Percentiles rank a stretch among this genome's conserved stretches.
phyloP scores from a whole-genome alignment of 2,888 invertebrate genomes.

The Eilema depressum region DNA sequence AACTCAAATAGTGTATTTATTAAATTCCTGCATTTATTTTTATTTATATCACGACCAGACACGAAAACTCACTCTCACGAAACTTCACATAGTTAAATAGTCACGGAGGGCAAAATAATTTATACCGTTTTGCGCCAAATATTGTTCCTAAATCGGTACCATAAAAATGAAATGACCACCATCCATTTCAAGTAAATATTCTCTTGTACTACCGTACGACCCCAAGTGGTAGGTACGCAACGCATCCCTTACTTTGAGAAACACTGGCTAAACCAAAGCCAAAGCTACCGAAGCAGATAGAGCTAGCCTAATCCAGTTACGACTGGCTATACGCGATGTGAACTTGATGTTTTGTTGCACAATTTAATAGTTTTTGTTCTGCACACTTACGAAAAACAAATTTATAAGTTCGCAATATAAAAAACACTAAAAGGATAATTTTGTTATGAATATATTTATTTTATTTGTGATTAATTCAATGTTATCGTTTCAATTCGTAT shows the following conservation, averaged over 20 bases:
- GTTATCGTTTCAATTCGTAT: neutral
- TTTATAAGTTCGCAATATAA: neutral
- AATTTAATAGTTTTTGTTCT: neutral
- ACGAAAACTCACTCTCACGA: no score
- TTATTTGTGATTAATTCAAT: neutral
- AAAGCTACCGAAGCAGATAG: neutral
- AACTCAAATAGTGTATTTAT: neutral
- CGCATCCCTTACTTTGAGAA: neutral
- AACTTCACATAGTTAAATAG: no score
- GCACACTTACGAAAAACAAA: neutral
- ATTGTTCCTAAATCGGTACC: no score
- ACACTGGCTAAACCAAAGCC: neutral
- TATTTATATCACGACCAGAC: neutral
- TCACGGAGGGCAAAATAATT: no score
- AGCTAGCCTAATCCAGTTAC: neutral
- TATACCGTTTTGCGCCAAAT: no score
- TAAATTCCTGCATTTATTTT: neutral
- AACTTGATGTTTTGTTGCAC: neutral
- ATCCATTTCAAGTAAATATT: no score
- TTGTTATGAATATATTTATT: neutral
- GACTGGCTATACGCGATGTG: conserved; percentile 13
- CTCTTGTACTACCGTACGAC: no score
- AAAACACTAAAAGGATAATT: neutral
- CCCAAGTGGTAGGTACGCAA: neutral
- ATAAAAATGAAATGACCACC: no score